Conservation (phyloP, 2,113 vertebrate genomes). For the Archilochus colubris region DNA sequence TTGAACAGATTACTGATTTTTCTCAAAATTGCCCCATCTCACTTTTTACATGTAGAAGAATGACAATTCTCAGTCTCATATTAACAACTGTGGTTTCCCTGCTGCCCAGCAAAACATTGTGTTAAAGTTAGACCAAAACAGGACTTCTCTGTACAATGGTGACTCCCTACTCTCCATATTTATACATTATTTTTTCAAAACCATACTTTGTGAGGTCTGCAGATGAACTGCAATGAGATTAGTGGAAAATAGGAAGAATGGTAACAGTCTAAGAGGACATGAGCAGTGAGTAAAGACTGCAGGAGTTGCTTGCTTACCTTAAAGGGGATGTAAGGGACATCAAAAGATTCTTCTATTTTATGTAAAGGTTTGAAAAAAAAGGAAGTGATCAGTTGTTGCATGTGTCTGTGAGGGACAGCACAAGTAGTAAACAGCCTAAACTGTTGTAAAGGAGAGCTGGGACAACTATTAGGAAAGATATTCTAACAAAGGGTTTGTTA, state of each 20-base stretch:
- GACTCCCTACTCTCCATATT: background rate
- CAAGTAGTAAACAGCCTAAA: background rate
- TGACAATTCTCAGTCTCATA: background rate
- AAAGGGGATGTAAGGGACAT: accelerated
- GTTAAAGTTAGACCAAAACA: background rate
- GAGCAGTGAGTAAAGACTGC: background rate
- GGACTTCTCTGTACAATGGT: background rate
- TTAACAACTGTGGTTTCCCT: background rate
- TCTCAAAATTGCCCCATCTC: background rate
- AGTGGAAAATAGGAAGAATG: background rate
- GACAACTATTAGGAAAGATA: background rate
- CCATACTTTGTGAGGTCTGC: background rate
- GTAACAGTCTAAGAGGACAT: background rate
- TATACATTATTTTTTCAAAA: background rate
- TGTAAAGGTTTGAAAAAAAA: background rate
- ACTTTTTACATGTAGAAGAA: background rate
- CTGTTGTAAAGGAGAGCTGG: background rate
- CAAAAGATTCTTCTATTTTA: background rate
- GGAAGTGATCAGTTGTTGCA: background rate
- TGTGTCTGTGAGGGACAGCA: background rate
- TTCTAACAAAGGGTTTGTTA: background rate
- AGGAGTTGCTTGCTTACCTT: background rate
- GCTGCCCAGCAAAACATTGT: background rate
- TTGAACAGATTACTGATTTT: background rate
- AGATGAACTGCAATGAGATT: background rate